phyloP scores from a whole-genome alignment of 2,888 invertebrate genomes.

The Andrena haemorrhoa region DNA sequence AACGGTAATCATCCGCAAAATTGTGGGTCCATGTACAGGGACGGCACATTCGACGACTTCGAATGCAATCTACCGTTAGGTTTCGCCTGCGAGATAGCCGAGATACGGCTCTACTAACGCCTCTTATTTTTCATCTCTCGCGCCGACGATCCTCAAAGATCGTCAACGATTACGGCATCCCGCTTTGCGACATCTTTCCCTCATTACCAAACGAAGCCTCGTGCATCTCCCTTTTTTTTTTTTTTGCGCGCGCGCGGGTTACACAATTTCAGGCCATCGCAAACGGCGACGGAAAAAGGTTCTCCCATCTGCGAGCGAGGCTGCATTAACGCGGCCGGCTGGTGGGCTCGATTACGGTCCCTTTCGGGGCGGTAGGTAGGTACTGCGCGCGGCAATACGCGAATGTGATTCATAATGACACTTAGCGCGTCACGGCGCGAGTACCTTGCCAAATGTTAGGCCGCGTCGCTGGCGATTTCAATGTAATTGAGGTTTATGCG shows the following conservation, averaged over 20 bases:
- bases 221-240: neutral
- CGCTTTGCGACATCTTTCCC: slow-evolving; percentile 8
- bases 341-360: too few relatives aligned
- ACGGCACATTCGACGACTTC: slow-evolving; percentile 81
- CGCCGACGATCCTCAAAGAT: neutral
- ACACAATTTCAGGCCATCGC: neutral
- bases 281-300: neutral
- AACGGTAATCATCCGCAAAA: slow-evolving; percentile 63
- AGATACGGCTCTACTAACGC: slow-evolving; percentile 18
- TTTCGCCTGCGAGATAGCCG: slow-evolving; percentile 80
- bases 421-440: too few relatives aligned
- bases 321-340: too few relatives aligned
- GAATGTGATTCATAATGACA: too few relatives aligned
- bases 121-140: neutral
- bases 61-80: slow-evolving; percentile 78
- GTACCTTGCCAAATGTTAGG: too few relatives aligned
- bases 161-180: neutral
- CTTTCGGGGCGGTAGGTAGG: too few relatives aligned
- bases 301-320: too few relatives aligned
- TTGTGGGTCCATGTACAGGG: slow-evolving; percentile 78
- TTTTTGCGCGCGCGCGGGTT: too few relatives aligned
- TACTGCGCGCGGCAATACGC: too few relatives aligned
- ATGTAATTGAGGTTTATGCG: too few relatives aligned
- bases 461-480: too few relatives aligned
- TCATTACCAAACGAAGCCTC: neutral